Conservation (phyloP, 2,888 invertebrate species). For the Acanthopleura granulata region DNA sequence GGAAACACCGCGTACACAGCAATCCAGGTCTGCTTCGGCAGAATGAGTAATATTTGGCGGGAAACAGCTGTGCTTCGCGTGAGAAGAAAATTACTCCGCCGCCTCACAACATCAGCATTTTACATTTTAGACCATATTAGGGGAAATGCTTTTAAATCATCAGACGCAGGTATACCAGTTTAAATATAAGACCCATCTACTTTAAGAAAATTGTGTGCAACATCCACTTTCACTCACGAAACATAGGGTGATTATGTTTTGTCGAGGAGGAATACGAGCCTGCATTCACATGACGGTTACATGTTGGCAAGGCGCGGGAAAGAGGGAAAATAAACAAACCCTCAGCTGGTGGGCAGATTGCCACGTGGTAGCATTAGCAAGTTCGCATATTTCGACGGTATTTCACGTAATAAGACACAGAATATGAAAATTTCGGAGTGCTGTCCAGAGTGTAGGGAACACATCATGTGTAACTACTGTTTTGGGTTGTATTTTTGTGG, state of each 20-base stretch:
- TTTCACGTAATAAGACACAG: too few relatives aligned
- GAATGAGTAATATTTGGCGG: constrained; percentile 69
- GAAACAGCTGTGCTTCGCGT: constrained; percentile 59
- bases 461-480: too few relatives aligned
- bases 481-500: too few relatives aligned
- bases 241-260: constrained; percentile 44
- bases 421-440: too few relatives aligned
- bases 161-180: too few relatives aligned
- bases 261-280: constrained; percentile 39
- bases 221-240: constrained; percentile 15
- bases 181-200: too few relatives aligned
- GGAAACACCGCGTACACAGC: constrained; percentile 45
- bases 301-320: constrained; percentile 67
- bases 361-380: not conserved
- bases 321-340: constrained; percentile 59
- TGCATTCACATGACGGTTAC: constrained; percentile 27
- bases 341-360: constrained; percentile 54
- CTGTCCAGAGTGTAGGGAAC: too few relatives aligned
- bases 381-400: too few relatives aligned
- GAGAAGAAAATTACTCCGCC: constrained; percentile 18
- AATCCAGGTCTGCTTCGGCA: constrained; percentile 54
- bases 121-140: too few relatives aligned
- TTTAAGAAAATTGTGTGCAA: too few relatives aligned
- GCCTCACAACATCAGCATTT: not conserved
- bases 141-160: too few relatives aligned